These are phyloP conservation scores for Macroramphosus scolopax DNA, from an alignment of 2,797 vertebrate species.

Conservation along the genomic window DNA sequence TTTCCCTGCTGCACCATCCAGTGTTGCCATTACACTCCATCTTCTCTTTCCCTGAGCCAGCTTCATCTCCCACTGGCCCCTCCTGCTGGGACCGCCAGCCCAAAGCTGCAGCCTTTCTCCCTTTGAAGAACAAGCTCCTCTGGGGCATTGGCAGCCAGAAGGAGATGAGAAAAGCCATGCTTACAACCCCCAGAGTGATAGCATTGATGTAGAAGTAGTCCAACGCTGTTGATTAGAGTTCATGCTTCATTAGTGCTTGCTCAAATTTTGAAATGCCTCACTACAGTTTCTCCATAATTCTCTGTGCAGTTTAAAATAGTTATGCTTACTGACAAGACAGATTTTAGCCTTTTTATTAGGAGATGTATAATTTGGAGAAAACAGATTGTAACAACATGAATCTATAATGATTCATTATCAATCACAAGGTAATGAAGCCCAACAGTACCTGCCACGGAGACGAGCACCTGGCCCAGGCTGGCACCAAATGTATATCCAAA, in stretches of 20 bases:
- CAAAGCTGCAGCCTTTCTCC: conserved; percentile 19
- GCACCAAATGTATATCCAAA: conserved; percentile 73
- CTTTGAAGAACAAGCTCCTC: conserved; percentile 71
- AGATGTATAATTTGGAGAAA: neutral
- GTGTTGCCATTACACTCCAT: conserved; percentile 13
- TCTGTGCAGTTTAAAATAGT: conserved; percentile 1
- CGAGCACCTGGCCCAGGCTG: conserved; percentile 72
- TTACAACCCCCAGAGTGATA: conserved; percentile 69
- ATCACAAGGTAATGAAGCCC: no score
- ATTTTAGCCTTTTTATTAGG: neutral
- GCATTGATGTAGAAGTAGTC: conserved; percentile 73
- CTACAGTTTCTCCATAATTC: neutral
- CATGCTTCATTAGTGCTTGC: conserved; percentile 2
- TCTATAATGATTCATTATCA: no score
- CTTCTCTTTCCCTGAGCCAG: conserved; percentile 17
- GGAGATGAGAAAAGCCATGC: conserved; percentile 68
- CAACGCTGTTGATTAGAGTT: conserved; percentile 46
- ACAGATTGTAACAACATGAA: no score
- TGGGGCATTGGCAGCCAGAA: conserved; percentile 74
- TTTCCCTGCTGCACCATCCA: conserved; percentile 53
- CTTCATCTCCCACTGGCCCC: conserved; percentile 9
- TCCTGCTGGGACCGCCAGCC: conserved; percentile 34
- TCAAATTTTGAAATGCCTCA: neutral
- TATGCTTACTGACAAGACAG: neutral
- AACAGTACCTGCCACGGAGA: conserved; percentile 69